Conservation (phyloP, 2,113 vertebrate genomes). For the Paramormyrops kingsleyae region DNA sequence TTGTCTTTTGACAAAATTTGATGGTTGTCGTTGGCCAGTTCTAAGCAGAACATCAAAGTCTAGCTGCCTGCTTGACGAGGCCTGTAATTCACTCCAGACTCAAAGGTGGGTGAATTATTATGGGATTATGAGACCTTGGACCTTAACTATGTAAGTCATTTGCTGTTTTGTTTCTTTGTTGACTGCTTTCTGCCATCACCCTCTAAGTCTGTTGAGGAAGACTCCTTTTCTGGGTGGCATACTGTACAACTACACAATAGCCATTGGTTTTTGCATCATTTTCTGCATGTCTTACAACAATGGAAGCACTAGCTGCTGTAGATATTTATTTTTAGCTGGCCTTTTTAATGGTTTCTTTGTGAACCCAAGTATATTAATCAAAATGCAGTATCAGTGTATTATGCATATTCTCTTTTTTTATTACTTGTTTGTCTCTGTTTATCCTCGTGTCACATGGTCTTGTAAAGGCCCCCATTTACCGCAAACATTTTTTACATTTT, state of each 20-base stretch:
- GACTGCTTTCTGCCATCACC: neutral
- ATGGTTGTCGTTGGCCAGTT: neutral
- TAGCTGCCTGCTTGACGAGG: neutral
- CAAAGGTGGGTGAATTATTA: neutral
- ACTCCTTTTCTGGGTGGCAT: neutral
- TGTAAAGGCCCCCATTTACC: slow-evolving; percentile 36
- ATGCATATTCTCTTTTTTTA: slow-evolving; percentile 42
- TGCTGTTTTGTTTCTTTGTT: neutral
- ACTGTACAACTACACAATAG: neutral
- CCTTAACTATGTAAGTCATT: neutral
- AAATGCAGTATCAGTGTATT: slow-evolving; percentile 58
- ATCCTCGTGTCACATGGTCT: slow-evolving; percentile 24
- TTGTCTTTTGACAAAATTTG: neutral
- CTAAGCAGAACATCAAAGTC: neutral
- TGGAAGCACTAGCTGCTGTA: slow-evolving; percentile 26
- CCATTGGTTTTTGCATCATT: neutral
- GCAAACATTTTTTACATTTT: slow-evolving; percentile 48
- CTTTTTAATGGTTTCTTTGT: slow-evolving; percentile 10
- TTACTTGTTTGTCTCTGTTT: slow-evolving; percentile 33
- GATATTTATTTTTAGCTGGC: slow-evolving; percentile 26
- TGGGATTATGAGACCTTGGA: neutral
- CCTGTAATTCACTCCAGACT: neutral
- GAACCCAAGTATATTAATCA: slow-evolving; percentile 36
- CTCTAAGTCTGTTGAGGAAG: neutral
- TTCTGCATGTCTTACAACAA: slow-evolving; percentile 20